Percentiles rank a stretch among this genome's conserved stretches.
Conservation (phyloP, 2,113 vertebrate genomes). For the Myanophis thanlyinensis region DNA sequence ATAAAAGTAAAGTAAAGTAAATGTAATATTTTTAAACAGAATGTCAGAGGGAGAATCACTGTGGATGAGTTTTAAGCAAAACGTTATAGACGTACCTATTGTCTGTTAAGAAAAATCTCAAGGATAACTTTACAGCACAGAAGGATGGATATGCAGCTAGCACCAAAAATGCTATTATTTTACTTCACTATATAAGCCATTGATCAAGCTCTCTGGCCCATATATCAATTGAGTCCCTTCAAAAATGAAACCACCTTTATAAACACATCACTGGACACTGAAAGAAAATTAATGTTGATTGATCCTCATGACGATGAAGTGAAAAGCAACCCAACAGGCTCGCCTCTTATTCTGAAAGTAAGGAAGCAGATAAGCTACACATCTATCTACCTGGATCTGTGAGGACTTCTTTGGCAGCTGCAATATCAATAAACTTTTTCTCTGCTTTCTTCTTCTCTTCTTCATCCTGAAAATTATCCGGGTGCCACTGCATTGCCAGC, state of each 20-base stretch:
- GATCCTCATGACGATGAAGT: not conserved
- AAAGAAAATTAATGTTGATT: not conserved
- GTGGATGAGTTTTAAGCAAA: not conserved
- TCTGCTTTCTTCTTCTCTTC: constrained; percentile 96
- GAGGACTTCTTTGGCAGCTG: constrained; percentile 97
- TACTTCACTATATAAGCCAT: not conserved
- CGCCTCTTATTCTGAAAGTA: not conserved
- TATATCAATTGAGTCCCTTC: not conserved
- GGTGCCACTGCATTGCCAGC: constrained; percentile 94
- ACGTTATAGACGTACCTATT: not conserved
- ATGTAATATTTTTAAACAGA: not conserved
- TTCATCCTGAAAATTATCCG: constrained; percentile 94
- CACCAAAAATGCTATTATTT: not conserved
- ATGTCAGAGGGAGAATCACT: not conserved
- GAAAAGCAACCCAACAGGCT: not conserved
- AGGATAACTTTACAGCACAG: not conserved
- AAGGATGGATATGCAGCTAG: not conserved
- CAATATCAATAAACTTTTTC: constrained; percentile 98
- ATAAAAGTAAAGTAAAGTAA: too few species aligned
- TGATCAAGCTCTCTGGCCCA: not conserved
- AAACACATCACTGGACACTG: not conserved
- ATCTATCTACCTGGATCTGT: constrained; percentile 86
- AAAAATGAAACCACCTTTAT: not conserved
- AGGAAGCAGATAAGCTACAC: not conserved
- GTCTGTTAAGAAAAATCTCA: not conserved